Conservation (phyloP, 2,888 invertebrate genomes). For the Homarus gammarus region DNA sequence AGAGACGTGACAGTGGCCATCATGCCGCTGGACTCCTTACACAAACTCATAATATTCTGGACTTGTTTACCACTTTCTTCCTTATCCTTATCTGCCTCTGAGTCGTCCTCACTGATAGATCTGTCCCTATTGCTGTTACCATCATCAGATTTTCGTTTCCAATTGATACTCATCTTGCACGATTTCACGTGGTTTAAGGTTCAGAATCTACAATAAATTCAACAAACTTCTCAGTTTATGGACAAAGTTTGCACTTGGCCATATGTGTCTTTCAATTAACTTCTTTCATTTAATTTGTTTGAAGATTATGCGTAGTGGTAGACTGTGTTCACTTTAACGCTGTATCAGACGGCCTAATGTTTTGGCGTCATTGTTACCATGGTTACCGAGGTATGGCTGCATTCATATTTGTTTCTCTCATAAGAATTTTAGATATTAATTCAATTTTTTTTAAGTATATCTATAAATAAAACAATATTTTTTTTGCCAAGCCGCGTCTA, state of each 20-base stretch:
- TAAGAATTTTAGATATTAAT: too few relatives aligned
- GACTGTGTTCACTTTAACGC: too few relatives aligned
- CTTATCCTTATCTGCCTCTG: background rate
- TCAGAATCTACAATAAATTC: too few relatives aligned
- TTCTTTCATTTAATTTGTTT: too few relatives aligned
- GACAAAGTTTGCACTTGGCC: background rate
- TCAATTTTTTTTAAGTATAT: too few relatives aligned
- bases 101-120: background rate
- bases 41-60: constrained; percentile 23
- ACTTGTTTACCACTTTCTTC: background rate
- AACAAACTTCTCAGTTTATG: background rate
- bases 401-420: background rate
- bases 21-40: constrained; percentile 45
- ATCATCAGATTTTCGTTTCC: background rate
- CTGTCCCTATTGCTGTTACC: background rate
- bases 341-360: background rate
- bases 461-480: too few relatives aligned
- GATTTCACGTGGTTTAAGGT: background rate
- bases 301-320: too few relatives aligned
- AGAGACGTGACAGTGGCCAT: constrained; percentile 45
- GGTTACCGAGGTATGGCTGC: background rate
- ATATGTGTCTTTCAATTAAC: too few relatives aligned
- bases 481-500: too few relatives aligned
- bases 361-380: constrained; percentile 45
- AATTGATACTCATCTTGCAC: background rate